Evolutionary conservation across 2,888 invertebrate genomes (phyloP).

Genomic region (Melitaea athalia): DNA sequence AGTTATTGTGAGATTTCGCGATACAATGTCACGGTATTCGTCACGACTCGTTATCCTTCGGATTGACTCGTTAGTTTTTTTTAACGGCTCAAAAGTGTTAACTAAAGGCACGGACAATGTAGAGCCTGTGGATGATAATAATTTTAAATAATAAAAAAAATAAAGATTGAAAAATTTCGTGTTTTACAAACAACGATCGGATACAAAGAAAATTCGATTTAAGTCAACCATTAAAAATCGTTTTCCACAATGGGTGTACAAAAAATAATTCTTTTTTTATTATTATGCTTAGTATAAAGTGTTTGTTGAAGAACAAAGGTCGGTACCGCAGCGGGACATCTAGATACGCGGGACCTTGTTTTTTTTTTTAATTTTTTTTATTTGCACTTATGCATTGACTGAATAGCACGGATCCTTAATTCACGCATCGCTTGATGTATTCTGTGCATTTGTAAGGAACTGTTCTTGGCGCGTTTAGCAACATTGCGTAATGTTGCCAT

Average conservation of each 20-base stretch:
- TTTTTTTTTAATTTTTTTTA: constrained; percentile 72
- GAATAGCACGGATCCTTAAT: constrained; percentile 76
- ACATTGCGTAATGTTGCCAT: constrained; percentile 64
- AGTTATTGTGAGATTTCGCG: constrained; percentile 72
- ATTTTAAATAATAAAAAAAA: too few species aligned
- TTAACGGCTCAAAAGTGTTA: constrained; percentile 31
- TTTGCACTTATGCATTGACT: constrained; percentile 67
- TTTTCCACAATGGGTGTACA: constrained; percentile 58
- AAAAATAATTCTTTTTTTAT: constrained; percentile 63
- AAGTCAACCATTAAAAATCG: constrained; percentile 72
- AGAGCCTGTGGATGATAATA: too few species aligned
- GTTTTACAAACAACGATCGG: constrained; percentile 19
- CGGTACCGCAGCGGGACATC: constrained; percentile 78
- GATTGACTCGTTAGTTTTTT: constrained; percentile 68
- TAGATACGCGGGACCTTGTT: constrained; percentile 65
- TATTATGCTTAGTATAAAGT: constrained; percentile 48
- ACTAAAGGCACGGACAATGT: too few species aligned
- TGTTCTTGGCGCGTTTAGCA: constrained; percentile 74
- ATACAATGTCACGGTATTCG: constrained; percentile 76
- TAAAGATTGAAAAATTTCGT: not conserved
- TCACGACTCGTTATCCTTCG: constrained; percentile 61
- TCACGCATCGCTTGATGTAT: constrained; percentile 78
- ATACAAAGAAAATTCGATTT: constrained; percentile 46
- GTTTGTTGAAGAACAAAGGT: constrained; percentile 80
- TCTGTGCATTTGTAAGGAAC: constrained; percentile 72